Evolutionary conservation across 2,797 vertebrate species (phyloP).

Genomic region (Cygnus olor): DNA sequence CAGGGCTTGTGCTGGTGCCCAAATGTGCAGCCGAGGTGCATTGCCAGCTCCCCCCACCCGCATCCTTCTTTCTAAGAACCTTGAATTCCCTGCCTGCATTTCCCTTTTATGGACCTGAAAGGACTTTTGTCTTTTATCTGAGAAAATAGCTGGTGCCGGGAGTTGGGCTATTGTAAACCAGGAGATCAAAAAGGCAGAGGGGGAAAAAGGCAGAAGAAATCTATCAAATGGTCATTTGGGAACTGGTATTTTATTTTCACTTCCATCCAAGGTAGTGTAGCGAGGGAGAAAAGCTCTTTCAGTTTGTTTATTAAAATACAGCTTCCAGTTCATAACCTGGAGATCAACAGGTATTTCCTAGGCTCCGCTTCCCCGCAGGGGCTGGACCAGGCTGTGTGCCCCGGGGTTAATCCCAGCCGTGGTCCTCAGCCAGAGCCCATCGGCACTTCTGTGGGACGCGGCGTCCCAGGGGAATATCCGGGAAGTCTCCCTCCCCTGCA

Average conservation of each 20-base stretch:
- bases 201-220: not conserved
- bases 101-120: conserved; percentile 70
- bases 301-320: conserved; percentile 27
- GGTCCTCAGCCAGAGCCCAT: rapidly evolving
- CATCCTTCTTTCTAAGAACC: conserved; percentile 51
- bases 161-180: conserved; percentile 25
- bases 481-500: not conserved
- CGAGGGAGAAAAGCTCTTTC: not conserved
- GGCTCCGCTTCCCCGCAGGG: not conserved
- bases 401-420: not conserved
- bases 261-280: conserved; percentile 3
- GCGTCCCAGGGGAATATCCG: rapidly evolving
- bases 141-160: conserved; percentile 63
- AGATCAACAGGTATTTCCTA: conserved; percentile 43
- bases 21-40: not conserved
- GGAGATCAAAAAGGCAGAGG: conserved; percentile 48
- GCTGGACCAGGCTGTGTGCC: not conserved
- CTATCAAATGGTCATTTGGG: conserved; percentile 51
- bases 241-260: conserved; percentile 58
- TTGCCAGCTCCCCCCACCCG: not conserved
- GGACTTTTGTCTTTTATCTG: conserved; percentile 74
- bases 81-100: conserved; percentile 24
- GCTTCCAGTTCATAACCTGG: not conserved
- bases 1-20: not conserved
- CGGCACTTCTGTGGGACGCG: rapidly evolving